Evolutionary conservation across 2,888 invertebrate species (phyloP), one percentile per base, ranked within the genome.

Genomic region (Xestia sexstrigata): DNA sequence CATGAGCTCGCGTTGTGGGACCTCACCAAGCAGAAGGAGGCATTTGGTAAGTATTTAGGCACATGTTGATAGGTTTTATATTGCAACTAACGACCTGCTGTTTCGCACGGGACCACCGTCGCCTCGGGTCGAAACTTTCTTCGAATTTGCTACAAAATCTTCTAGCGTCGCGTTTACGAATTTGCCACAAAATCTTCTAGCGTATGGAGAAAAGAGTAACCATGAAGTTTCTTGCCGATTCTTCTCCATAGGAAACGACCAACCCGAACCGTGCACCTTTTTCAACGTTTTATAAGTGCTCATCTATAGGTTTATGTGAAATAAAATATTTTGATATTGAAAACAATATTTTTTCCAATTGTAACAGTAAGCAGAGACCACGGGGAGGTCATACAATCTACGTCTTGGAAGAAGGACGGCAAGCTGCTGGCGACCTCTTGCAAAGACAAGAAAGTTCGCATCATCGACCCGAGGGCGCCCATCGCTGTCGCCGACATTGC

Each of bases 321-420:
- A 7, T 39, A 39, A 39, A 39, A 39, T 39, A 39, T 39, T 39
- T 39, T 39, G 39, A 8, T 39, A 8, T 39, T 39, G 8, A 45
- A 30, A 55, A 74, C 15, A 35, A 17, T 42, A 35, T 20, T 58
- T 66, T 45, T 63, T 47, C 23, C 4, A 26, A 76, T 49, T 47
- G 9, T 7, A 52, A 26, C 90, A 96, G 96, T 96, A 55, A 98
- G 98, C 92, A 97, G 97, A 89, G 98, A 98, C 83, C 99, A 99
- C 92, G 97, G 97, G 0, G 99, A 99, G 90, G 98, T 98, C 17
- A 98, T 99, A 88, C 99, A 99, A 92, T 98, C 98, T 0, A 97
- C 98, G 1, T 98, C 98, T 82, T 99, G 99, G 99, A 98, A 98
- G 93, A 97, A 98, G 84, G 98, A 99, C 92, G 99, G 99, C 17